Conservation (phyloP, 2,888 invertebrate species). For the Globia sparganii region DNA sequence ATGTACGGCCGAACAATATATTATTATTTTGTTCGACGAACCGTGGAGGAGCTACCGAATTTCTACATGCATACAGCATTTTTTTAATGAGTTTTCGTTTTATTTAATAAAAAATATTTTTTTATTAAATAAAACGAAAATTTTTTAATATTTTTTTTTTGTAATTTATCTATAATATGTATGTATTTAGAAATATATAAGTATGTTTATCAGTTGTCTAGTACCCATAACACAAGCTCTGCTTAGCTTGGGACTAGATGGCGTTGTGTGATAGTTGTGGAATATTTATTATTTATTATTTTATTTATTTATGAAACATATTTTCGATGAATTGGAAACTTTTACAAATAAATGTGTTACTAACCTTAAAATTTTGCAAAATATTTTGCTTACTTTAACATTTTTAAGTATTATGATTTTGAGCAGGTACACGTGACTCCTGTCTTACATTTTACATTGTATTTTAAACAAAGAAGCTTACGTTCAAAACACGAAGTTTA, state of each 20-base stretch:
- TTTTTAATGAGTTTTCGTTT: conserved; percentile 78
- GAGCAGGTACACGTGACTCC: conserved; percentile 80
- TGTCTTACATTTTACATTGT: conserved; percentile 59
- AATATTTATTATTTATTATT: too few species aligned
- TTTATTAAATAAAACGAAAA: too few species aligned
- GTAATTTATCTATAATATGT: too few species aligned
- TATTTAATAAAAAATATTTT: conserved; percentile 75
- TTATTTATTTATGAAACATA: conserved; percentile 74
- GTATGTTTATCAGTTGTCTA: too few species aligned
- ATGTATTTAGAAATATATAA: too few species aligned
- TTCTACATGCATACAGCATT: conserved; percentile 80
- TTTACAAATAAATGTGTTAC: conserved; percentile 40
- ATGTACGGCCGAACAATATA: conserved; percentile 74
- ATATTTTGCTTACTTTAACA: conserved; percentile 35
- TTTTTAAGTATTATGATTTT: conserved; percentile 32
- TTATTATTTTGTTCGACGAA: conserved; percentile 81
- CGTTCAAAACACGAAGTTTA: conserved; percentile 39
- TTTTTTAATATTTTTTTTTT: too few species aligned
- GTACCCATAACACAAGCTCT: too few species aligned
- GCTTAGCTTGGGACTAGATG: too few species aligned
- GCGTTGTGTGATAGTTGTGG: too few species aligned
- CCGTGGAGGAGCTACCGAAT: conserved; percentile 76
- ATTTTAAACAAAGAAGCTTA: conserved; percentile 43
- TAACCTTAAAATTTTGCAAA: conserved; percentile 33
- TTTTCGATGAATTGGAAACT: conserved; percentile 74